Percentiles rank a stretch among this genome's conserved stretches.
Conservation (phyloP, 2,888 invertebrate species). For the Nephrotoma flavescens region DNA sequence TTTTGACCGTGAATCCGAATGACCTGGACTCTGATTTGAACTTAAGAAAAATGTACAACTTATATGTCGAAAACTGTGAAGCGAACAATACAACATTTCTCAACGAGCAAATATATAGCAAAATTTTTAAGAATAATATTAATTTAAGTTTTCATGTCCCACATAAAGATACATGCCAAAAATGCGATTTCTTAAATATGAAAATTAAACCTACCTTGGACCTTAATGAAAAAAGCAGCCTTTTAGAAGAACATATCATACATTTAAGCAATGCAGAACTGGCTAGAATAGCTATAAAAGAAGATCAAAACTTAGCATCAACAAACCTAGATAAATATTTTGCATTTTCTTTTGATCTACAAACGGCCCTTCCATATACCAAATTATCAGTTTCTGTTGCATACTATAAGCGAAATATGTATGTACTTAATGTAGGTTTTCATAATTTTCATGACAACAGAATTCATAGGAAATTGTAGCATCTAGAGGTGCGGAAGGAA, state of each 20-base stretch:
- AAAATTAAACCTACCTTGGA: conserved; percentile 18
- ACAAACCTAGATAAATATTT: no score
- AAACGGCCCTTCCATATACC: no score
- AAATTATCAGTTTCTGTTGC: no score
- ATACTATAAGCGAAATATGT: no score
- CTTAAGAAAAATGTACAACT: no score
- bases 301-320: no score
- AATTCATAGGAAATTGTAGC: conserved; percentile 16
- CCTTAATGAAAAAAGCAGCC: conserved; percentile 17
- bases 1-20: no score
- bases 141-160: conserved; percentile 16
- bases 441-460: no score
- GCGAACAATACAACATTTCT: conserved; percentile 7
- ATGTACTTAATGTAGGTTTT: no score
- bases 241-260: conserved; percentile 16
- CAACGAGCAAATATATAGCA: conserved; percentile 10
- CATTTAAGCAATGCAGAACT: conserved; percentile 18
- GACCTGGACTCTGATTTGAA: no score
- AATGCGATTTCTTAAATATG: conserved; percentile 17
- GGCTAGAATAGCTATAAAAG: conserved; percentile 14
- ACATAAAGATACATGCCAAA: conserved; percentile 18
- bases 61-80: no score
- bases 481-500: conserved; percentile 6
- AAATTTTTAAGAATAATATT: conserved; percentile 14
- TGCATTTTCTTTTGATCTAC: no score